Evolutionary conservation across 2,888 invertebrate genomes (phyloP).

Genomic region (Chrysolina oricalcia): DNA sequence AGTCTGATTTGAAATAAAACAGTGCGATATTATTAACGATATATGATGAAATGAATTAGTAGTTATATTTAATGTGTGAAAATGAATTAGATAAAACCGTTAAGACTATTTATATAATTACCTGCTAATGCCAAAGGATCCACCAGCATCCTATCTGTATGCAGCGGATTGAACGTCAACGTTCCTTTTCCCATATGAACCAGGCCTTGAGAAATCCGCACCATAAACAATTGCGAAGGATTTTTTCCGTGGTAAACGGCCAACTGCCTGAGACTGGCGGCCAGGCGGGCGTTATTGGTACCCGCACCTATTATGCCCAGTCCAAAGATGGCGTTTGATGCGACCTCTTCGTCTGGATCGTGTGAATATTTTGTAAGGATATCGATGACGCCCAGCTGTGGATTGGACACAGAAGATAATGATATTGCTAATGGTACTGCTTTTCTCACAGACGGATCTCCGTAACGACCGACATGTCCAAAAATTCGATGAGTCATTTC

Average conservation of each 20-base stretch:
- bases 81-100: no score
- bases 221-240: conserved; percentile 96
- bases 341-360: conserved; percentile 97
- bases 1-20: no score
- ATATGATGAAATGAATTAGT: no score
- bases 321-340: conserved; percentile 97
- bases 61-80: no score
- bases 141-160: conserved; percentile 94
- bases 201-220: conserved; percentile 95
- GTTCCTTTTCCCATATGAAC: conserved; percentile 99
- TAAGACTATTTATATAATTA: no score
- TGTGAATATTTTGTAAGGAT: conserved; percentile 99
- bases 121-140: conserved; percentile 96
- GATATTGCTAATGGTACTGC: conserved; percentile 97
- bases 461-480: conserved; percentile 84
- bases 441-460: conserved; percentile 84
- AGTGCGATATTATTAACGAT: no score
- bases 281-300: conserved; percentile 90
- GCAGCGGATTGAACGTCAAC: conserved; percentile 94
- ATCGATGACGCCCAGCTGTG: conserved; percentile 93
- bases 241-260: conserved; percentile 98
- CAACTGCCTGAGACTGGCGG: conserved; percentile 96
- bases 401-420: conserved; percentile 96
- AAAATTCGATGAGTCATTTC: conserved; percentile 98
- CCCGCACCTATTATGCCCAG: conserved; percentile 74